Base-by-base conservation (phyloP, 2,113 vertebrate species). In the Ahaetulla prasina region DNA sequence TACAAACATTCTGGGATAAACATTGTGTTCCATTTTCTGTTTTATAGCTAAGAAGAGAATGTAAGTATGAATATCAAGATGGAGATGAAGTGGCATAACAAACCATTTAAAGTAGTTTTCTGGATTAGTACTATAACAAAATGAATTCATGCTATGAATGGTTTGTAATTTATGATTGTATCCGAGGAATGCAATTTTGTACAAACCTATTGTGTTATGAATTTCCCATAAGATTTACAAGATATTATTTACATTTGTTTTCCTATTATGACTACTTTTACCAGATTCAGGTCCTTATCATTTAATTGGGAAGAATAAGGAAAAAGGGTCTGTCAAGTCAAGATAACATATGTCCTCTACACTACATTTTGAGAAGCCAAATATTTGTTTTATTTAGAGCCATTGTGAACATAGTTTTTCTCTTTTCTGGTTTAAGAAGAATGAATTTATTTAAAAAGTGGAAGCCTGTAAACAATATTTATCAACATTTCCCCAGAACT, bases 271-370 rank as follows among this genome's bases (percentile, higher is more conserved):
- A 87, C 92, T 30, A n/a, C 55, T 68, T 93, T 39, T 87, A 11
- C 80, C 55, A 85, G 74, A 85, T 86, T 68, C 50, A 30, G 89
- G 57, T 22, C 49, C 47, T 22, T 60, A 30, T 53, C 35, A 25
- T n/a, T 91, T 91, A 85, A 85, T 55, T 57, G 60, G 90, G 20
- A 87, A 63, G 45, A 85, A 87, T 87, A 87, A 87, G 85, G 90
- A n/a, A 23, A 2, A 91, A 63, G 11, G 3, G 20, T 23, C 7
- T 91, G 90, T 85, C 84, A 87, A 87, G 90, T 91, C 85, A 91
- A 87, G 60, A 91, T 91, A 87, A 52, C 90, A 87, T 63, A 63
- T 91, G 85, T 50, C 35, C 85, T 87, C 85, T 49, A 52, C 55
- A 87, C 55, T 22, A 87, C 35, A 8, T 87, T 91, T 87, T 39